phyloP scores from a whole-genome alignment of 2,888 invertebrate species.

The Cotesia congregata region DNA sequence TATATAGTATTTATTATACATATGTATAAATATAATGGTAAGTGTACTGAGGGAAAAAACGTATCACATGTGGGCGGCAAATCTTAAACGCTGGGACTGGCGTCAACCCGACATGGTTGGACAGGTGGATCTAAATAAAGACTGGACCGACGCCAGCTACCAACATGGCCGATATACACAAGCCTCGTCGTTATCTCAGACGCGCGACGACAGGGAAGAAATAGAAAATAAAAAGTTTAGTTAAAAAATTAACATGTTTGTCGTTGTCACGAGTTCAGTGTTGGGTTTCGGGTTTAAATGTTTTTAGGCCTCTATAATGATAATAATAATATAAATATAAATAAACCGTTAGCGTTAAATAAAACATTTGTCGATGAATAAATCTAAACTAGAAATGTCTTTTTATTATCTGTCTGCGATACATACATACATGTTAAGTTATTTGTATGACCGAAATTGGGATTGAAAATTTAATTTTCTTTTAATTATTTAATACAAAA shows the following conservation, averaged over 20 bases:
- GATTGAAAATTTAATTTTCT: too few relatives aligned
- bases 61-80: slow-evolving; percentile 38
- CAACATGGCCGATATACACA: slow-evolving; percentile 60
- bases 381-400: neutral
- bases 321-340: neutral
- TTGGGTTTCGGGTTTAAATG: neutral
- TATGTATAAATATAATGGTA: neutral
- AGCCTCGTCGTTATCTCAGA: slow-evolving; percentile 44
- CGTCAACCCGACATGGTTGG: slow-evolving; percentile 60
- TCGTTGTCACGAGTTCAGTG: slow-evolving; percentile 1
- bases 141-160: slow-evolving; percentile 67
- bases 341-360: neutral
- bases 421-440: neutral
- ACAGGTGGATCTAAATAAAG: slow-evolving; percentile 71
- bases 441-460: too few relatives aligned
- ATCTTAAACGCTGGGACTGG: slow-evolving; percentile 37
- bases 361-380: neutral
- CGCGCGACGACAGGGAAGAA: slow-evolving; percentile 47
- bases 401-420: neutral
- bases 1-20: neutral
- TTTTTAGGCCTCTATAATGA: neutral
- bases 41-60: slow-evolving; percentile 6
- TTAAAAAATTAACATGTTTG: neutral
- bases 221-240: slow-evolving; percentile 1
- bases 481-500: too few relatives aligned